Conservation (phyloP, 2,888 invertebrate genomes). For the Hypercompe scribonia region DNA sequence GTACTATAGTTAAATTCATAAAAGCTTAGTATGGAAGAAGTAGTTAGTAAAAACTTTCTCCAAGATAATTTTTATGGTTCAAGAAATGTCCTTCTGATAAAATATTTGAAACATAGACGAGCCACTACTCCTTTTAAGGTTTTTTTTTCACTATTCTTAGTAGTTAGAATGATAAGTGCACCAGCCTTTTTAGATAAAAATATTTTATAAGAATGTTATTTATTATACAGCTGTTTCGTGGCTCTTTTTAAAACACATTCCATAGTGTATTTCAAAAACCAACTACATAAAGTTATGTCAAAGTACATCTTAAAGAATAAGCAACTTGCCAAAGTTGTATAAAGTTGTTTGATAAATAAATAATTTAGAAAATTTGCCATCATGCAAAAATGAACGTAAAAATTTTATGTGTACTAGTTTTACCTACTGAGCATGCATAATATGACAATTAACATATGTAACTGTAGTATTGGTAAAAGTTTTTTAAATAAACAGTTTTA, state of each 20-base stretch:
- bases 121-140: conserved; percentile 9
- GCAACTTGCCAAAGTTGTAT: too few relatives aligned
- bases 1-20: conserved; percentile 24
- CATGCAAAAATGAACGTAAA: too few relatives aligned
- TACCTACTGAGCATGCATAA: too few relatives aligned
- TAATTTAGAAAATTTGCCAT: too few relatives aligned
- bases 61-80: conserved; percentile 12
- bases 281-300: neutral
- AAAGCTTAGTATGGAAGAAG: conserved; percentile 19
- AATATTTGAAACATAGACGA: conserved; percentile 10
- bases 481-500: too few relatives aligned
- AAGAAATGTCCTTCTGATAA: conserved; percentile 10
- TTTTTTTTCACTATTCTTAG: neutral
- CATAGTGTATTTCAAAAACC: neutral
- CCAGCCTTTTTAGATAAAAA: neutral
- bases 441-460: too few relatives aligned
- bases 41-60: conserved; percentile 25
- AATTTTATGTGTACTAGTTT: too few relatives aligned
- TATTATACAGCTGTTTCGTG: neutral
- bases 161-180: neutral
- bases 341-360: too few relatives aligned
- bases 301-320: too few relatives aligned
- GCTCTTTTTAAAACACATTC: neutral
- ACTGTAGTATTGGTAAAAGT: too few relatives aligned
- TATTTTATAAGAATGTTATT: neutral